phyloP scores from a whole-genome alignment of 2,888 invertebrate genomes.

The Chrysolina haemoptera region DNA sequence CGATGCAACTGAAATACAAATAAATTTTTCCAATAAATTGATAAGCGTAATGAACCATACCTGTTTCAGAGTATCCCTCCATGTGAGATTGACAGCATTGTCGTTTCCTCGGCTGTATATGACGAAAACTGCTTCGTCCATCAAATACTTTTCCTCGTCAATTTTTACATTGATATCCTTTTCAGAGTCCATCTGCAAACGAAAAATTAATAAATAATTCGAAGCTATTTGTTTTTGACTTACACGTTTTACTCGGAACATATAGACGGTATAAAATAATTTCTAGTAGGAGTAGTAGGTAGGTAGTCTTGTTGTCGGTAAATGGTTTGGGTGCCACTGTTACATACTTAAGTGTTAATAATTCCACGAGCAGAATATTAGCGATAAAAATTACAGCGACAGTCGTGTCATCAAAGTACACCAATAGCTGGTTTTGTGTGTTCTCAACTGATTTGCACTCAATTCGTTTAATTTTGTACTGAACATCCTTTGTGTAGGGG shows the following conservation, averaged over 20 bases:
- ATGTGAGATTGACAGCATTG: conserved; percentile 42
- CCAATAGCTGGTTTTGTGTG: conserved; percentile 5
- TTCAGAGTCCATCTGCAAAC: conserved; percentile 35
- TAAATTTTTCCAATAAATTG: background rate
- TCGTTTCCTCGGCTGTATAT: conserved; percentile 31
- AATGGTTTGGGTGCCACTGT: conserved; percentile 34
- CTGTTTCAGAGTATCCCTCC: conserved; percentile 52
- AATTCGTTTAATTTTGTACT: background rate
- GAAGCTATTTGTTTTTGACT: background rate
- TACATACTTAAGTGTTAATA: conserved; percentile 30
- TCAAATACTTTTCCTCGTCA: conserved; percentile 37
- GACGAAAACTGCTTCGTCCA: conserved; percentile 28
- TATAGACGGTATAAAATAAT: background rate
- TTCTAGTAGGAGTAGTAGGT: no score
- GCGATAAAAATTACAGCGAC: background rate
- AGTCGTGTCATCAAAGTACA: conserved; percentile 9
- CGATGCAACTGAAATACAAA: no score
- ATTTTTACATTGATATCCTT: conserved; percentile 2
- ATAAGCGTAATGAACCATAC: conserved; percentile 27
- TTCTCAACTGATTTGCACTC: conserved; percentile 17
- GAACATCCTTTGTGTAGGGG: background rate
- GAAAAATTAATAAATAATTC: conserved; percentile 5
- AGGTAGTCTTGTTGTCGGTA: background rate
- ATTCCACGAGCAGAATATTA: background rate
- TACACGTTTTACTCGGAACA: background rate